phyloP scores from a whole-genome alignment of 2,113 vertebrate species.

The Bubo bubo region DNA sequence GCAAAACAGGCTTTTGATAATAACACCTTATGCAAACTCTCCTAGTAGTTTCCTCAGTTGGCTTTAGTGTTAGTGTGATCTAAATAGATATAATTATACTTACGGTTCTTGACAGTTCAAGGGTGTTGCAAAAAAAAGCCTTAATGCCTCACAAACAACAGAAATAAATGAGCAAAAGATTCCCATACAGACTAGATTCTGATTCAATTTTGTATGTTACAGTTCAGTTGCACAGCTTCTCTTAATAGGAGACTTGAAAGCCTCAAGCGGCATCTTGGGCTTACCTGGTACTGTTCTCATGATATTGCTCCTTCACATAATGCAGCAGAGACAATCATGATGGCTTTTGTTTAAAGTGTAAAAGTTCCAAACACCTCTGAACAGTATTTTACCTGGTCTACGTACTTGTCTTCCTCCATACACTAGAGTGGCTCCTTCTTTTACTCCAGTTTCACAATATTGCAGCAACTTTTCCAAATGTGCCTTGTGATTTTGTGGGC shows the following conservation, averaged over 20 bases:
- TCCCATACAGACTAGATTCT: not conserved
- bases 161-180: not conserved
- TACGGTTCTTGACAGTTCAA: not conserved
- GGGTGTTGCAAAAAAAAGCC: not conserved
- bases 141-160: not conserved
- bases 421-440: slow-evolving; percentile 84
- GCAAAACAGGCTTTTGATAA: not conserved
- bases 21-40: not conserved
- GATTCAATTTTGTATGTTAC: accelerated
- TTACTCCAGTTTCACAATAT: slow-evolving; percentile 81
- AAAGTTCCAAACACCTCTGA: not conserved
- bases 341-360: not conserved
- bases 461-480: slow-evolving; percentile 85
- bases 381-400: slow-evolving; percentile 77
- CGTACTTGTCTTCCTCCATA: slow-evolving; percentile 77
- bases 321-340: not conserved
- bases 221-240: not conserved
- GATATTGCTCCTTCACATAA: not conserved
- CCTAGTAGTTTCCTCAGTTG: not conserved
- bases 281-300: not conserved
- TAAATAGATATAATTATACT: not conserved
- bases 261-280: not conserved
- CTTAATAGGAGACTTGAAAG: not conserved
- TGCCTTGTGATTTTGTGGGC: slow-evolving; percentile 85
- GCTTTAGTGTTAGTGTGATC: not conserved